phyloP scores from a whole-genome alignment of 1,140 invertebrate species.

The Apis dorsata region DNA sequence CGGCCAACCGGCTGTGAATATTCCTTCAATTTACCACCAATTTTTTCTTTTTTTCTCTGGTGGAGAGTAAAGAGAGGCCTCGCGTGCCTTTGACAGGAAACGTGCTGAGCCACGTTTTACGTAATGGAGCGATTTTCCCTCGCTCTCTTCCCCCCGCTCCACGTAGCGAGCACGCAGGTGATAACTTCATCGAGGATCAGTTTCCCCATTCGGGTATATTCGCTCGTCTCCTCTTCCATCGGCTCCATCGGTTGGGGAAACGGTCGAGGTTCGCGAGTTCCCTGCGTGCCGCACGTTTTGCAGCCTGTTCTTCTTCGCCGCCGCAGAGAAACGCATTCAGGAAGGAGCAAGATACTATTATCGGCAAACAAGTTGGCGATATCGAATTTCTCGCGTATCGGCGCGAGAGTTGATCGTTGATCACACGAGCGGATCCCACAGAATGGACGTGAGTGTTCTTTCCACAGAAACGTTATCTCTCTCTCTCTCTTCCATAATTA shows the following conservation, averaged over 20 bases:
- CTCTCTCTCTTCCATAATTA: background rate
- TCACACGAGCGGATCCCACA: slow-evolving; percentile 31
- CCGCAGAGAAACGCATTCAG: slow-evolving; percentile 22
- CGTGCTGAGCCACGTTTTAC: slow-evolving; percentile 62
- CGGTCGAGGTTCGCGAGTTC: background rate
- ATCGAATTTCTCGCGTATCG: slow-evolving; percentile 40
- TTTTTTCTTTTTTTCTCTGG: background rate
- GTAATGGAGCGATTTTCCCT: slow-evolving; percentile 42
- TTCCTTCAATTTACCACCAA: background rate
- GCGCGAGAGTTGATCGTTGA: slow-evolving; percentile 23
- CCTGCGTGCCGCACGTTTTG: too few relatives aligned
- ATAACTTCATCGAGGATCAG: slow-evolving; percentile 28
- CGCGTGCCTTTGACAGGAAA: slow-evolving; percentile 52
- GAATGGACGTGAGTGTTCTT: slow-evolving; percentile 56
- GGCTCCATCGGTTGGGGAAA: background rate
- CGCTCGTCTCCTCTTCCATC: background rate
- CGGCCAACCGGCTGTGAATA: background rate
- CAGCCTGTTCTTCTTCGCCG: background rate
- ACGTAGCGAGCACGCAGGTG: slow-evolving; percentile 16
- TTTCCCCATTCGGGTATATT: background rate
- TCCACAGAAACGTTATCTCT: slow-evolving; percentile 13
- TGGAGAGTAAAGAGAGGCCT: background rate
- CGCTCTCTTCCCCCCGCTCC: background rate
- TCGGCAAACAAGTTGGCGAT: background rate
- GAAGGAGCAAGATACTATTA: slow-evolving; percentile 23